A percentile compares a stretch with the other conserved stretches of the same genome.
phyloP scores from a whole-genome alignment of 2,888 invertebrate species.

The Liodrosophila aerea region DNA sequence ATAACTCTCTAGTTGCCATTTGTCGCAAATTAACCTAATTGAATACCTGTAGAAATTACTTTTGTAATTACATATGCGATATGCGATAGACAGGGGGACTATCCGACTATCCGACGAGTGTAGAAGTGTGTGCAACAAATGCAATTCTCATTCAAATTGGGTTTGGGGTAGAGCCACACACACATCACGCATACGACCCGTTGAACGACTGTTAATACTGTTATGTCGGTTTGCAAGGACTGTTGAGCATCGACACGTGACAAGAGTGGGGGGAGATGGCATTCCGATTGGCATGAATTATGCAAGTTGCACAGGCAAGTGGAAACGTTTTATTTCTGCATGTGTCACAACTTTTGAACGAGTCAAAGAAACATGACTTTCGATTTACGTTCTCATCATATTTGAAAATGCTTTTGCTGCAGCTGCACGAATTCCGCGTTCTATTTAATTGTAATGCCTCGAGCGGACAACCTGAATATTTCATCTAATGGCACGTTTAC shows the following conservation, averaged over 20 bases:
- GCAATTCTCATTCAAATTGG: constrained; percentile 1
- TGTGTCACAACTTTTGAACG: constrained; percentile 16
- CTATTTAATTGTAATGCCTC: constrained; percentile 44
- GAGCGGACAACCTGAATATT: constrained; percentile 46
- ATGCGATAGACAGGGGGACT: no score
- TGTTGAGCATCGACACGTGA: constrained; percentile 20
- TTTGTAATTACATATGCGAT: no score
- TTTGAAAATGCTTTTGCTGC: constrained; percentile 9
- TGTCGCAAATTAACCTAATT: constrained; percentile 2
- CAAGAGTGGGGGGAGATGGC: not conserved
- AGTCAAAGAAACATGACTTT: constrained; percentile 18
- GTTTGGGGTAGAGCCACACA: not conserved
- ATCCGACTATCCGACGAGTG: no score
- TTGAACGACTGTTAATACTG: constrained; percentile 44
- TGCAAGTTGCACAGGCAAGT: constrained; percentile 36
- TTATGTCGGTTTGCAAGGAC: constrained; percentile 30
- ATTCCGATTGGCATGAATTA: constrained; percentile 42
- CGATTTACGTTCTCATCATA: constrained; percentile 34
- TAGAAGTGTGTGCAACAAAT: no score
- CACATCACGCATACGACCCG: constrained; percentile 53
- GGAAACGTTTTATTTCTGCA: constrained; percentile 21
- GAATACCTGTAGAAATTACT: constrained; percentile 2
- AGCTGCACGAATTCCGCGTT: constrained; percentile 30
- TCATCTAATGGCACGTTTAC: constrained; percentile 30
- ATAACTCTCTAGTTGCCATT: not conserved